These are phyloP conservation scores for Distichodus sexfasciatus DNA, from an alignment of 2,797 vertebrate genomes.

Conservation along the genomic window DNA sequence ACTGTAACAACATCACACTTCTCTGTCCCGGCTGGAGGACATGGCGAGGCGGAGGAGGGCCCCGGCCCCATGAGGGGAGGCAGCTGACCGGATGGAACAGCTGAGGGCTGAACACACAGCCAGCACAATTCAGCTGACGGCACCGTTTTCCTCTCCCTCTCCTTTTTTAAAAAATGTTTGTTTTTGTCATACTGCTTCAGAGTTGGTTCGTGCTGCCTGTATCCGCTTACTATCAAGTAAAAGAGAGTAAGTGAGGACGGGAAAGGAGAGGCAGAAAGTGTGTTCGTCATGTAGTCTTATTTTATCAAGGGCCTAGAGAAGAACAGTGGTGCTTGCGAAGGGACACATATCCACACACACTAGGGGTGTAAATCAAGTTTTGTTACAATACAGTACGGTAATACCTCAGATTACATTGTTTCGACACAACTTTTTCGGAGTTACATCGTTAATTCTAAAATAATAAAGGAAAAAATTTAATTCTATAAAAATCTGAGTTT, in stretches of 20 bases:
- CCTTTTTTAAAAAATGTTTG: too few relatives aligned
- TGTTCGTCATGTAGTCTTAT: slow-evolving; percentile 31
- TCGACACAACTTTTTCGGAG: too few relatives aligned
- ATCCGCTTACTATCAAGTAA: background rate
- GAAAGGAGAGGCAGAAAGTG: slow-evolving; percentile 5
- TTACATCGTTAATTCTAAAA: too few relatives aligned
- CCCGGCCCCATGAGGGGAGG: slow-evolving; percentile 29
- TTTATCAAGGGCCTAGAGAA: slow-evolving; percentile 36
- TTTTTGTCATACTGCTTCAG: slow-evolving; percentile 8
- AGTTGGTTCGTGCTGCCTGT: background rate
- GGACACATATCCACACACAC: slow-evolving; percentile 34
- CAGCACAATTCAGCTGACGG: slow-evolving; percentile 16
- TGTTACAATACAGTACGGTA: too few relatives aligned
- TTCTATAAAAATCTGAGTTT: too few relatives aligned
- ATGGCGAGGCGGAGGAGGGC: slow-evolving; percentile 2
- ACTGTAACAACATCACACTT: slow-evolving; percentile 28
- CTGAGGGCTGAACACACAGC: slow-evolving; percentile 30
- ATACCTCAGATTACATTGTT: too few relatives aligned
- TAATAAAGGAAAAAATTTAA: too few relatives aligned
- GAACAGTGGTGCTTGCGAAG: slow-evolving; percentile 20
- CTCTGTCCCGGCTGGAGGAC: slow-evolving; percentile 24
- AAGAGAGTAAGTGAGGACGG: background rate
- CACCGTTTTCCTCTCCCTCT: slow-evolving; percentile 12
- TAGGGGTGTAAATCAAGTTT: too few relatives aligned
- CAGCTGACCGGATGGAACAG: slow-evolving; percentile 50